Conservation (phyloP, 2,888 invertebrate species). For the Cecidostiba fungosa region DNA sequence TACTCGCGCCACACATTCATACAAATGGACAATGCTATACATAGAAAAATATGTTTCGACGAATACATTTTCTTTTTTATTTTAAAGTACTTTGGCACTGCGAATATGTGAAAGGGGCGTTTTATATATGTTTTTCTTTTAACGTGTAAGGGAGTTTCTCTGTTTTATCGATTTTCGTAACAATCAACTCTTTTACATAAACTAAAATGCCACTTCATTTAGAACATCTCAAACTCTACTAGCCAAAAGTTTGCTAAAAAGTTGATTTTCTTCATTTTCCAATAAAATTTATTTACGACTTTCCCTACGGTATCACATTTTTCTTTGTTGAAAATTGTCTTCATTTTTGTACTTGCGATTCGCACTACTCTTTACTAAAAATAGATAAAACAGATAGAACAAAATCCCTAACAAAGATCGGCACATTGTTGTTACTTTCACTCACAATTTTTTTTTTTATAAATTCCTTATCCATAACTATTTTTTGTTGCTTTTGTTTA, state of each 20-base stretch:
- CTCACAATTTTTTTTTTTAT: conserved; percentile 11
- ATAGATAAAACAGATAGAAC: conserved; percentile 42
- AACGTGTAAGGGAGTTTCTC: neutral
- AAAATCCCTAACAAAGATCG: conserved; percentile 45
- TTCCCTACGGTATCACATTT: neutral
- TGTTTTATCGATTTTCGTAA: conserved; percentile 39
- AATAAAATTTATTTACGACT: neutral
- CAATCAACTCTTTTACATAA: neutral
- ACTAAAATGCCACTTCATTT: neutral
- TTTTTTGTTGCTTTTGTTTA: neutral
- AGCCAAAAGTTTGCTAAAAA: neutral
- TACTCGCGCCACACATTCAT: conserved; percentile 17
- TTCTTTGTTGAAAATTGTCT: conserved; percentile 16
- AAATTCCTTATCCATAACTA: conserved; percentile 6
- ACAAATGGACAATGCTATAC: conserved; percentile 29
- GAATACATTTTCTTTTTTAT: conserved; percentile 55
- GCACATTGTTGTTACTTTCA: conserved; percentile 61
- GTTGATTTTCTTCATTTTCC: neutral
- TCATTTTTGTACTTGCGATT: conserved; percentile 41
- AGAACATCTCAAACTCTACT: neutral
- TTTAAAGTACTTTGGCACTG: conserved; percentile 64
- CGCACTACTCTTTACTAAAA: conserved; percentile 31
- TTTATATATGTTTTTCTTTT: conserved; percentile 26
- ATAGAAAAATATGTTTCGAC: conserved; percentile 62
- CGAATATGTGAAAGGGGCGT: conserved; percentile 52